Evolutionary conservation across 2,113 vertebrate species (phyloP), one percentile per base, ranked within the genome.

Genomic region (Paramisgurnus dabryanus): DNA sequence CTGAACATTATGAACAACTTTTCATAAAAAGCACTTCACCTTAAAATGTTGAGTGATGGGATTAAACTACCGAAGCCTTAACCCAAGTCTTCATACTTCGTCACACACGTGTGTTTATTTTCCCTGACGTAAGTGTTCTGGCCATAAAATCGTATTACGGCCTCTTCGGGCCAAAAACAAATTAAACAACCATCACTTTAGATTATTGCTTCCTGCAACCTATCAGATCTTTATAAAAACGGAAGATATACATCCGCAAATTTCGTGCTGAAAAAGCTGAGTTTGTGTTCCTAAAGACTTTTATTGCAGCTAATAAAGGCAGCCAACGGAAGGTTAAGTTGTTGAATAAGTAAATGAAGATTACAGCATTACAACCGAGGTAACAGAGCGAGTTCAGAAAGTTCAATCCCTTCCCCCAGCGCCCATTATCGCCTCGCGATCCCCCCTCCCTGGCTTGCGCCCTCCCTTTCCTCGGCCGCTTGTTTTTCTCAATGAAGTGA

Each of bases 401-500:
- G 77, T 79, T 79, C 81, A 72, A 13, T 50, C 73, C 77, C 68
- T 40, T 17, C 53, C 50, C 80, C 53, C 45, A 27, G 13, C 45
- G 15, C 22, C 11, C 66, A 40, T 18, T 70, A 41, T 6, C 45
- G 55, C 58, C 60, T 27, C 61, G 27, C 69, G 27, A 40, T 11
- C 53, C 27, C 55, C 68, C 15, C 27, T 34, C 27, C 27, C 27
- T 34, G 27, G 27, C 27, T 34, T 34, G 27, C 27, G 27, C 18
- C 76, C 7, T 57, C 72, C 72, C 45, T 75, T n/a, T 61, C 5
- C 64, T 18, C 53, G 58, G 49, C 78, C 85, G n/a, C 87, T 91
- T 91, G 88, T 91, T 93, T 93, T 92, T 91, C 85, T 91, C 90
- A 93, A 92, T 93, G 91, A 89, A 93, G 85, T 92, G 92, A 89